Percentiles rank a stretch among this genome's conserved stretches.
Conservation (phyloP, 2,113 vertebrate species). For the Tinamus guttatus region DNA sequence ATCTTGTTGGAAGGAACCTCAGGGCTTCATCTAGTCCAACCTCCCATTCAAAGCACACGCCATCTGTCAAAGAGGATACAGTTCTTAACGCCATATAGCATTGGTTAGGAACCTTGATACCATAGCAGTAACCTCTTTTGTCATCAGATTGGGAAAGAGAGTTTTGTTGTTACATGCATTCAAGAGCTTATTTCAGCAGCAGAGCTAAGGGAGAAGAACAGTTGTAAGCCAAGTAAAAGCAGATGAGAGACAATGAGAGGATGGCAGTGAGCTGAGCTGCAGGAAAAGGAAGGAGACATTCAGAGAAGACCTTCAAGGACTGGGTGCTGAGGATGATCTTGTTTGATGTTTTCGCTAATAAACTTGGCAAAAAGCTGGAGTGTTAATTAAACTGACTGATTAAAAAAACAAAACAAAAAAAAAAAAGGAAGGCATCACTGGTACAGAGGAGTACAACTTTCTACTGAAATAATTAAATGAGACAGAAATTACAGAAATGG, state of each 20-base stretch:
- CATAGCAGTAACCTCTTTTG: neutral
- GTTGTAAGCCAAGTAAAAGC: neutral
- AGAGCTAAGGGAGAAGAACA: neutral
- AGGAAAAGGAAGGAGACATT: neutral
- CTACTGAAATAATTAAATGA: neutral
- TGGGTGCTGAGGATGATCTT: neutral
- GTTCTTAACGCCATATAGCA: neutral
- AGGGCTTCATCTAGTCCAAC: neutral
- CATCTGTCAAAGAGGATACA: neutral
- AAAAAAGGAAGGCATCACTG: neutral
- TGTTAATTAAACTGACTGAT: neutral
- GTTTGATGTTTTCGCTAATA: constrained; percentile 2
- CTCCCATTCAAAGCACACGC: neutral
- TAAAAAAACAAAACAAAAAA: neutral
- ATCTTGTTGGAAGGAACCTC: neutral
- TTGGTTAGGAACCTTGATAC: neutral
- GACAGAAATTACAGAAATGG: neutral
- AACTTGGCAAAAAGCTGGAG: neutral
- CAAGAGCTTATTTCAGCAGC: neutral
- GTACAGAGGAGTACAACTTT: neutral
- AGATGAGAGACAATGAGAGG: neutral
- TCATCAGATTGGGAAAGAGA: neutral
- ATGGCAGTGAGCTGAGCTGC: neutral
- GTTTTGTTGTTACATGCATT: constrained; percentile 2
- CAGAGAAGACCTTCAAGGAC: neutral